Evolutionary conservation across 37 sponge, comb jelly and placozoan genomes (phyloP).

Genomic region (Ephydatia muelleri): DNA sequence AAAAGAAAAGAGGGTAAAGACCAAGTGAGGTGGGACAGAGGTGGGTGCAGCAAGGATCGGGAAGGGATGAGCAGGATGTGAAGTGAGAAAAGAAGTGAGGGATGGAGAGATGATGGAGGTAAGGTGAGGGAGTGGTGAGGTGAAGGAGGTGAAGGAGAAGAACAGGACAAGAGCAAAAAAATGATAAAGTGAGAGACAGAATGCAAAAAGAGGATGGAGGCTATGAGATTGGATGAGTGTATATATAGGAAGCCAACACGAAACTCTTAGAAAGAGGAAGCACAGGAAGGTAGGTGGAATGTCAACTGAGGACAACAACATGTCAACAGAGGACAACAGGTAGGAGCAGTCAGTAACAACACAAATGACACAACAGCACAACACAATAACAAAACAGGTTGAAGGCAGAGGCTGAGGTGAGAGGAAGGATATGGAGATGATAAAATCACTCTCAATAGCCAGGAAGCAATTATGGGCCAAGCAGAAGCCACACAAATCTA

Average conservation of each 20-base stretch:
- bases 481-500: neutral
- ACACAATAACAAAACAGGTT: too few species aligned
- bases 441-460: neutral
- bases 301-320: too few species aligned
- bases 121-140: neutral
- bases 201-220: neutral
- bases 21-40: slow-evolving; percentile 68
- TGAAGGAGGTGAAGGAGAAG: neutral
- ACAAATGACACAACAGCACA: too few species aligned
- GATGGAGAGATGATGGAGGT: slow-evolving; percentile 15
- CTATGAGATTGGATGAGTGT: too few species aligned
- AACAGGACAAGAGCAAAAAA: neutral
- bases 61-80: slow-evolving; percentile 4
- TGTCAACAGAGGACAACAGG: too few species aligned
- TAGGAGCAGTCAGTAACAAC: too few species aligned
- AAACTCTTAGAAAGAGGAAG: too few species aligned
- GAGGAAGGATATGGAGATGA: too few species aligned
- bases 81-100: slow-evolving; percentile 1
- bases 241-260: too few species aligned
- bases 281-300: too few species aligned
- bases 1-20: slow-evolving; percentile 24
- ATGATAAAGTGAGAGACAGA: slow-evolving; percentile 13
- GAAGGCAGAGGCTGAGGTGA: too few species aligned
- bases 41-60: neutral
- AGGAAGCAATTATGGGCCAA: neutral